Evolutionary conservation across 2,797 vertebrate genomes (phyloP), one percentile per base, ranked within the genome.

Genomic region (Carduelis carduelis): DNA sequence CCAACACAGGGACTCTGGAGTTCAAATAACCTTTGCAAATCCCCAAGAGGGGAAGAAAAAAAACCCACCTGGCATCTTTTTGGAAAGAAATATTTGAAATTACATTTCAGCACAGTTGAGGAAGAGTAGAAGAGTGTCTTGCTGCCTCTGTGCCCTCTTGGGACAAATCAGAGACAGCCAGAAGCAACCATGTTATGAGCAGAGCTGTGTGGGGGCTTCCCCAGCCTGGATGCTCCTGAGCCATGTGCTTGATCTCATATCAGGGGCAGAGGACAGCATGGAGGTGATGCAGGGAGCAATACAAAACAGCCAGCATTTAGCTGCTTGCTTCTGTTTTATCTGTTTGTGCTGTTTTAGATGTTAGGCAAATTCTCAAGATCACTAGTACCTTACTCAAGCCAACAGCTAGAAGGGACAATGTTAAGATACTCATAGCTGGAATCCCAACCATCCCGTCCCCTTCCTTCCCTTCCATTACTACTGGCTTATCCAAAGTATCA

Each of bases 21-120:
- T 83, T 82, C 61, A 80, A 88, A 89, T 70, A 39, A 94, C 56
- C 95, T 86, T 57, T 77, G 13, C 28, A 87, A 79, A 81, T 88
- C 44, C 87, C n/a, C 34, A 82, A 52, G 57, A 88, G 24, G 14
- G 26, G 22, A 88, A 68, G 17, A 61, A 68, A 64, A 78, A 46
- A 65, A 34, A 30, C n/a, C 14, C 39, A 14, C 46, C 49, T 53
- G 37, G 9, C 0, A 1, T 77, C 49, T 28, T 22, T 32, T 93
- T 92, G 41, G 49, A 93, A 77, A 83, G 8, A 74, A 83, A 50
- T 83, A 83, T 44, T 89, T 83, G 28, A 61, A 61, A 57, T 81
- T 61, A 46, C 2, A 43, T 59, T 94, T 91, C 56, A 93, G 20
- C 34, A 75, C 53, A 70, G 14, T 37, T 76, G 12, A 30, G 7